phyloP scores from a whole-genome alignment of 2,888 invertebrate species.

The Cremastinae sp. region DNA sequence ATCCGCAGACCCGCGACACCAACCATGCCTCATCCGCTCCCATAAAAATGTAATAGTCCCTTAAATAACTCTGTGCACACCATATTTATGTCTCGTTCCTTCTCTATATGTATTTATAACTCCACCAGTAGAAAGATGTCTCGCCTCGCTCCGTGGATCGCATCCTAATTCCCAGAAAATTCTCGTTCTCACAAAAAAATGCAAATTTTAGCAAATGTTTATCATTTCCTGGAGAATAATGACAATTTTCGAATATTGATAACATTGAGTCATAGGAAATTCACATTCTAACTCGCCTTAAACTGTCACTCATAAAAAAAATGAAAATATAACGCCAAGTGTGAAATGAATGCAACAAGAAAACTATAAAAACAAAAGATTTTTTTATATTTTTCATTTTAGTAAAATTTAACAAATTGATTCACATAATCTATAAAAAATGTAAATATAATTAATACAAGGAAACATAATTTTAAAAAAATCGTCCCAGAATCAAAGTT shows the following conservation, averaged over 20 bases:
- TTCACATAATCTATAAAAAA: not conserved
- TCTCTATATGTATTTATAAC: slow-evolving; percentile 44
- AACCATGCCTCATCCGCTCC: slow-evolving; percentile 71
- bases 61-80: slow-evolving; percentile 72
- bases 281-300: no score
- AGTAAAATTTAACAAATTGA: no score
- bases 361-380: no score
- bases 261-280: no score
- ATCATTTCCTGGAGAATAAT: slow-evolving; percentile 8
- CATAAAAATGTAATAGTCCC: slow-evolving; percentile 74
- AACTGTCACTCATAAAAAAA: no score
- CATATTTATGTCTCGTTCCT: slow-evolving; percentile 71
- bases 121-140: slow-evolving; percentile 21
- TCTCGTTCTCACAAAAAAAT: not conserved
- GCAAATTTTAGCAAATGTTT: slow-evolving; percentile 11
- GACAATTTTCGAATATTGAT: not conserved
- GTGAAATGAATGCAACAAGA: no score
- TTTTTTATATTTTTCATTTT: no score
- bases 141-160: slow-evolving; percentile 6
- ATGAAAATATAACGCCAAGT: no score
- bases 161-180: slow-evolving; percentile 26
- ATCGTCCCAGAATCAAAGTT: slow-evolving; percentile 28
- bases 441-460: not conserved
- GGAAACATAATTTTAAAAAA: not conserved
- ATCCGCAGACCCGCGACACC: slow-evolving; percentile 53